These are phyloP conservation scores for Halichoerus grypus DNA, from an alignment of 2,113 vertebrate genomes.

Conservation along the genomic window DNA sequence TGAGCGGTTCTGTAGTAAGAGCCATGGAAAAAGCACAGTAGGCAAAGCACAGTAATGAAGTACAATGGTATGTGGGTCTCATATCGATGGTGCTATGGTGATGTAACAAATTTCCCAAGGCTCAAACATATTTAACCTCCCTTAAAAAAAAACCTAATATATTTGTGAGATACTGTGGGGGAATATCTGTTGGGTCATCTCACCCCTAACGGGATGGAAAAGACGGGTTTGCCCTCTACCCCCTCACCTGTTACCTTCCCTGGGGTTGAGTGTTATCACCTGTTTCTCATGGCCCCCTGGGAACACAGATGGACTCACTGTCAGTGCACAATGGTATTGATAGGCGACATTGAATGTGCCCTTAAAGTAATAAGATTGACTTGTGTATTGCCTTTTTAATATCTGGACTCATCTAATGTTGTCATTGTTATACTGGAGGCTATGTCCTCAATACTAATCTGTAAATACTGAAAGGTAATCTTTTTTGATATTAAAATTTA, in stretches of 20 bases:
- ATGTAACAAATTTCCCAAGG: conserved; percentile 1
- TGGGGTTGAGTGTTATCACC: neutral
- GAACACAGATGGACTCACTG: neutral
- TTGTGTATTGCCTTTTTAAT: neutral
- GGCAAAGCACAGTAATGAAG: conserved; percentile 19
- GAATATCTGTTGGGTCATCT: neutral
- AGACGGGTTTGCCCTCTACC: neutral
- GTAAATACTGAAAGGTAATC: neutral
- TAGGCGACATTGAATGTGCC: neutral
- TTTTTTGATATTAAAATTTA: neutral
- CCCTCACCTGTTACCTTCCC: neutral
- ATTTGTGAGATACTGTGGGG: neutral
- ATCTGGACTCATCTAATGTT: neutral
- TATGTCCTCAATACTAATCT: neutral
- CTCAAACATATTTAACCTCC: neutral
- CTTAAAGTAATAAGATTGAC: neutral
- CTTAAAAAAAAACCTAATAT: neutral
- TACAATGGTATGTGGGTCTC: conserved; percentile 3
- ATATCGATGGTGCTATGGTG: neutral
- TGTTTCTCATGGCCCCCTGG: neutral
- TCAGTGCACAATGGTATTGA: neutral
- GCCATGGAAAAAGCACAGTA: neutral
- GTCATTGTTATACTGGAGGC: neutral
- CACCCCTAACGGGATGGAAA: neutral
- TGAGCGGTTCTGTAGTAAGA: neutral